Base-by-base conservation (phyloP, 2,888 invertebrate genomes). In the Neocrepidodera transversa region DNA sequence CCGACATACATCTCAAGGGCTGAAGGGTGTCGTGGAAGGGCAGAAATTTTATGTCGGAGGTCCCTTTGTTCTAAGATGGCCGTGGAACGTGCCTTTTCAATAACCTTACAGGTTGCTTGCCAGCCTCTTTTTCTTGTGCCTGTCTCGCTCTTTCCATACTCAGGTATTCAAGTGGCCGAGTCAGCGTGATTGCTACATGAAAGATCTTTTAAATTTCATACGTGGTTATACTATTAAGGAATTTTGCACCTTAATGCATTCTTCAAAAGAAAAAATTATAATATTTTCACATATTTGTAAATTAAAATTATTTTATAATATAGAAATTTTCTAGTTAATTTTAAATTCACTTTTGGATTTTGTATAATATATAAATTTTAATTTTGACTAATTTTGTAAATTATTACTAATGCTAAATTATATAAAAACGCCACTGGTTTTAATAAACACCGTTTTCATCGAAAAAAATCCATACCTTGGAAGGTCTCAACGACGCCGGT, bases 121-220 rank as follows among this genome's bases (percentile, higher is more conserved):
- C 26, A 23, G 8, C 38, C 16, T 16, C 26, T 20, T 23, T 13
- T 14, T 30, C 16, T 35, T 13, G n/a, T 23, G 23, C 14, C 14
- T 16, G 36, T 17, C 35, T 26, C 10, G 5, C 13, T 23, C 35
- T 32, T 16, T 52, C 40, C 13, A n/a, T 68, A 73, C 71, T 73
- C 73, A 73, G 73, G 73, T 73, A 73, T 73, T 72, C 72, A 68
- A 70, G 67, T 66, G 66, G 67, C 70, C 70, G 70, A 72, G 60
- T 71, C 69, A 68, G 71, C 71, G 66, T 69, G 71, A 73, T 73
- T 71, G 68, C 68, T 62, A 68, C 71, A 71, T 65, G 69, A 70
- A 71, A 71, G 68, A 69, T 71, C 69, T 70, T 70, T 71, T 73
- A 71, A 68, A 71, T 64, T 71, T 67, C 67, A 71, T 71, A 72